phyloP scores from a whole-genome alignment of 92 coral and sea anemone species.

The Zoanthus gigantus region DNA sequence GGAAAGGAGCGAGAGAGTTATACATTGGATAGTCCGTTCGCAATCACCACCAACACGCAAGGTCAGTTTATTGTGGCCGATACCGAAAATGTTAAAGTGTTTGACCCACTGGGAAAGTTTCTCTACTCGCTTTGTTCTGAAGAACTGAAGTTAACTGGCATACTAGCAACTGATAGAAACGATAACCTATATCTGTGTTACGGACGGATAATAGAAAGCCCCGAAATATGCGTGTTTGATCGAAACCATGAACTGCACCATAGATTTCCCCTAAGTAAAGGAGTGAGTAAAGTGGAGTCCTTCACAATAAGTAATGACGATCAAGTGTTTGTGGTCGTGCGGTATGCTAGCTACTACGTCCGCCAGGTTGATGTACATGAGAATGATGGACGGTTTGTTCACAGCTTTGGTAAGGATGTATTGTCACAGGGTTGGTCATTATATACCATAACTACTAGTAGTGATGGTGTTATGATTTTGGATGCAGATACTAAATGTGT shows the following conservation, averaged over 20 bases:
- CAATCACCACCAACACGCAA: constrained; percentile 13
- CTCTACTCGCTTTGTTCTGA: background rate
- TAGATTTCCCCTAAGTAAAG: constrained; percentile 4
- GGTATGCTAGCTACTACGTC: too few species aligned
- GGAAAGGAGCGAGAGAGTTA: too few species aligned
- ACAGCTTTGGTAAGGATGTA: constrained; percentile 1
- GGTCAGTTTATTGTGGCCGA: constrained; percentile 26
- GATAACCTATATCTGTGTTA: too few species aligned
- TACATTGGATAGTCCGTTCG: background rate
- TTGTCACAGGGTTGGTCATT: background rate
- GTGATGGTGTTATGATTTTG: too few species aligned
- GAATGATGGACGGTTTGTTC: background rate
- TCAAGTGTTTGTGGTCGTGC: background rate
- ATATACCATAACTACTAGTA: too few species aligned
- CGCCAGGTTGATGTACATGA: background rate
- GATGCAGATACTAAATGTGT: too few species aligned
- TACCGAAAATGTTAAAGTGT: background rate
- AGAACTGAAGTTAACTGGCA: too few species aligned
- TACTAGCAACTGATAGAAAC: too few species aligned
- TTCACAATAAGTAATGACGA: background rate
- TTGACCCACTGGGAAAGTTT: background rate
- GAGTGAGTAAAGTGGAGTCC: background rate
- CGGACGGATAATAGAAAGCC: too few species aligned
- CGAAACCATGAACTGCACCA: background rate
- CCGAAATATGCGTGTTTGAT: background rate